Conservation (phyloP, 2,113 vertebrate genomes). For the Miniopterus natalensis region DNA sequence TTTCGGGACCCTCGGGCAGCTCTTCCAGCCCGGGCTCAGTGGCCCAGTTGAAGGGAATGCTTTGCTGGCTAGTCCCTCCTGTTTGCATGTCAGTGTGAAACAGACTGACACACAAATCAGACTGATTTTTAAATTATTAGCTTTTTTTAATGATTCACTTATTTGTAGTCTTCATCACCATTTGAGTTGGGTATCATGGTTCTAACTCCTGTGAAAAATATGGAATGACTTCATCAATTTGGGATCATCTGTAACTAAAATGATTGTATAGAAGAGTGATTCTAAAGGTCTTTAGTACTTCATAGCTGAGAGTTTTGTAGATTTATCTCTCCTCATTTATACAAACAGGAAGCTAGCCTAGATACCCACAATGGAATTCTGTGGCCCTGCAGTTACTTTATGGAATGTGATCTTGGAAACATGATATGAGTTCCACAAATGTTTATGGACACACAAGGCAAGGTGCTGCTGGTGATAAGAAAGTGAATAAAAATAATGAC, state of each 20-base stretch:
- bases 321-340: not conserved
- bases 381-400: slow-evolving; percentile 13
- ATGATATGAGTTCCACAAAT: not conserved
- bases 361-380: not conserved
- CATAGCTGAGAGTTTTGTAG: not conserved
- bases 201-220: not conserved
- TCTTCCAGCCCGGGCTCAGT: not conserved
- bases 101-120: not conserved
- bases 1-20: not conserved
- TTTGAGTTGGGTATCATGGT: not conserved
- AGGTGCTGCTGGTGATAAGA: slow-evolving; percentile 63
- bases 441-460: not conserved
- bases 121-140: not conserved
- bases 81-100: not conserved
- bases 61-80: not conserved
- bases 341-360: slow-evolving; percentile 5
- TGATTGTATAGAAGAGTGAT: not conserved
- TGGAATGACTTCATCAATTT: not conserved
- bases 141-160: not conserved
- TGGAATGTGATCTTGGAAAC: slow-evolving; percentile 45
- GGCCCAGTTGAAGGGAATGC: not conserved
- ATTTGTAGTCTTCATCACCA: not conserved
- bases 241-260: not conserved
- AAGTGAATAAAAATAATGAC: not conserved
- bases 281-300: not conserved